Base-by-base conservation (phyloP, 2,797 vertebrate species). In the Channallabes apus region DNA sequence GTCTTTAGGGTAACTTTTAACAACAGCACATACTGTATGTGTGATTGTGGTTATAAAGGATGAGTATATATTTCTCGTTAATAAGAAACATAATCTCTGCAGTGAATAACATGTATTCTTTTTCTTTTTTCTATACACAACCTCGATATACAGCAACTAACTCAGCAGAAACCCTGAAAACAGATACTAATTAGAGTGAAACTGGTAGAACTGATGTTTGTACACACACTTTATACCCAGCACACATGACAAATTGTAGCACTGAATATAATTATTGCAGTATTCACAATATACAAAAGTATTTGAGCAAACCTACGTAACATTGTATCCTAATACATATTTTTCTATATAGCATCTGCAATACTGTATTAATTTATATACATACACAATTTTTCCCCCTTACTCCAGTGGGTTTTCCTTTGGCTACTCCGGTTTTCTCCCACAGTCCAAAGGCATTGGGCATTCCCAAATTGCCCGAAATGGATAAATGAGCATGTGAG, bases 151-250 rank as follows among this genome's bases (percentile, higher is more conserved):
- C 22, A 27, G 32, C 22, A 3, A 20, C 38, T 86, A 79, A 81
- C 68, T 85, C 69, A 85, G 20, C 58, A 24, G 27, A 64, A 35
- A 46, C 65, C n/a, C 32, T 27, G 18, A 27, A 67, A 82, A 59
- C 64, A 46, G 27, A 86, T 17, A 58, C 27, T 72, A 62, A 79
- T 83, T 72, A 78, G 59, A 85, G 71, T 56, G 61, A 75, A 58
- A 75, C 72, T 51, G 77, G 38, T 27, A 72, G 76, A 29, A 68
- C 62, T 56, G 29, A 41, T 84, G 75, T 68, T 59, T 20, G 64
- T 41, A 79, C 54, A 68, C 41, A 68, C 41, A 76, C 14, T 11
- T 78, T 54, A 59, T 24, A n/a, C 17, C 46, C 59, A 5, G 27
- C 32, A 71, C 51, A 69, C 29, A 78, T 61, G 32, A 78, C n/a